A percentile compares a stretch with the other conserved stretches of the same genome.
These are phyloP conservation scores for Poecile montanus DNA, from an alignment of 2,797 vertebrate species.

Conservation along the genomic window DNA sequence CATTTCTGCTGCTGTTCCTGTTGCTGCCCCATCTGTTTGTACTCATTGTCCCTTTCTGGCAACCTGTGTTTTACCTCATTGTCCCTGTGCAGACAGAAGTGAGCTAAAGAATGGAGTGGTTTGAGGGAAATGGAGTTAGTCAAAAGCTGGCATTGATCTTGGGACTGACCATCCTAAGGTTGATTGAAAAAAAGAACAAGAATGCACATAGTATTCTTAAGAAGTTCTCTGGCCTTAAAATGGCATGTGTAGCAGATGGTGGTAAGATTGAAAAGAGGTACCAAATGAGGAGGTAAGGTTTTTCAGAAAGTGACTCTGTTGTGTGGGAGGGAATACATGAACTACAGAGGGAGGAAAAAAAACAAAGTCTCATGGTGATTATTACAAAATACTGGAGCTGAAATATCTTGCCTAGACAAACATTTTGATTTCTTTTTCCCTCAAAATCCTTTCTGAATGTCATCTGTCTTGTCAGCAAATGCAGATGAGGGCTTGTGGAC, in stretches of 20 bases:
- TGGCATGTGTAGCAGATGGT: not conserved
- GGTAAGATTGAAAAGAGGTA: not conserved
- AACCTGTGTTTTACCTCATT: not conserved
- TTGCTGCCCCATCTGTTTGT: not conserved
- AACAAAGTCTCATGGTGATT: not conserved
- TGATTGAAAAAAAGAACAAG: not conserved
- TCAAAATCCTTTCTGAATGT: not conserved
- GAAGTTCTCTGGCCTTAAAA: not conserved
- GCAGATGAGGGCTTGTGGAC: not conserved
- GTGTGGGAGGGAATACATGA: not conserved
- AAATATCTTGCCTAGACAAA: not conserved
- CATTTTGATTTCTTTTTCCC: rapidly evolving
- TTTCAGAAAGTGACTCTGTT: not conserved
- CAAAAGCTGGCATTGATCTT: not conserved
- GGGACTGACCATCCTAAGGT: rapidly evolving
- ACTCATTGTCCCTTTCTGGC: not conserved
- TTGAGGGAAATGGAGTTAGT: not conserved
- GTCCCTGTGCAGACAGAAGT: not conserved
- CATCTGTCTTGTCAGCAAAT: not conserved
- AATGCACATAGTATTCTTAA: not conserved
- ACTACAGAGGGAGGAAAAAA: not conserved
- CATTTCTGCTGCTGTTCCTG: not conserved
- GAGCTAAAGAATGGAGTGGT: not conserved
- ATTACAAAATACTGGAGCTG: not conserved
- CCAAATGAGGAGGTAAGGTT: not conserved